phyloP scores from a whole-genome alignment of 2,888 invertebrate genomes.

The Tridacna gigas region DNA sequence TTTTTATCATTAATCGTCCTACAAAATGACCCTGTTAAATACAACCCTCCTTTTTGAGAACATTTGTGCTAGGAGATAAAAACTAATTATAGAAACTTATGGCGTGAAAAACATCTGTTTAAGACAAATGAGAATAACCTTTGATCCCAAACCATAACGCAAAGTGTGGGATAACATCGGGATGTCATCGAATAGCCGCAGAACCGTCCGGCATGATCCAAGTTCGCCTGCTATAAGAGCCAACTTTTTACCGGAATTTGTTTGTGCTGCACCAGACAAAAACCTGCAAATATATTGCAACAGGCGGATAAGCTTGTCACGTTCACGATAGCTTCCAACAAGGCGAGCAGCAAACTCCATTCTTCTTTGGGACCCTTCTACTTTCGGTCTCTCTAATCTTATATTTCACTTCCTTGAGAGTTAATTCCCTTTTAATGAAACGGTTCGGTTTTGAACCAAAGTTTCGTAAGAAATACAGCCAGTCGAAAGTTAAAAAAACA shows the following conservation, averaged over 20 bases:
- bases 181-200: conserved; percentile 93
- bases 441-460: no score
- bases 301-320: conserved; percentile 92
- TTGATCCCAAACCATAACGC: conserved; percentile 89
- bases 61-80: no score
- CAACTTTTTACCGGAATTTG: conserved; percentile 64
- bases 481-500: no score
- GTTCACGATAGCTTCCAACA: conserved; percentile 92
- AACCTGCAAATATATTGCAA: conserved; percentile 92
- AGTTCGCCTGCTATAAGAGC: conserved; percentile 71
- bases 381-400: neutral
- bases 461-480: no score
- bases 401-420: neutral
- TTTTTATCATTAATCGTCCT: neutral
- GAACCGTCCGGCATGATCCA: conserved; percentile 87
- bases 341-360: conserved; percentile 64
- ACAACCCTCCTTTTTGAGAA: neutral
- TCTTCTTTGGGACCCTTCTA: conserved; percentile 8
- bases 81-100: no score
- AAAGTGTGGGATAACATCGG: conserved; percentile 91
- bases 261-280: conserved; percentile 83
- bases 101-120: neutral
- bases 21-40: neutral
- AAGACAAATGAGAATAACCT: conserved; percentile 32
- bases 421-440: neutral